These are phyloP conservation scores for Monodelphis domestica DNA, from an alignment of 2,797 vertebrate genomes.

Conservation along the genomic window DNA sequence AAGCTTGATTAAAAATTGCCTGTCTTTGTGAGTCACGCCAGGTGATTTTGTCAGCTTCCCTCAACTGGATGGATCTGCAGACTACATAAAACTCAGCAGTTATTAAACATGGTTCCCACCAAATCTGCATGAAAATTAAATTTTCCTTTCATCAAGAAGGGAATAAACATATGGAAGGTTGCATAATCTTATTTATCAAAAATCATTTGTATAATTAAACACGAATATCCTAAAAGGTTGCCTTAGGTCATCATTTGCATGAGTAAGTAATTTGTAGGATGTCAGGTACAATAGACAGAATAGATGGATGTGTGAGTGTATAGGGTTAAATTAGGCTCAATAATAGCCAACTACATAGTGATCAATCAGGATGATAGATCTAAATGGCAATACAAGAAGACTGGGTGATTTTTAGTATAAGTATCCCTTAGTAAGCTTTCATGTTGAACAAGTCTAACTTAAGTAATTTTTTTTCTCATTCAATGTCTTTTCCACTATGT, in stretches of 20 bases:
- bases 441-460: constrained; percentile 68
- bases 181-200: constrained; percentile 98
- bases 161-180: constrained; percentile 91
- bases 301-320: constrained; percentile 94
- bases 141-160: constrained; percentile 97
- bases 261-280: constrained; percentile 98
- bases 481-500: constrained; percentile 48
- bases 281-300: constrained; percentile 95
- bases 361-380: constrained; percentile 99
- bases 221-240: constrained; percentile 96
- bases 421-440: constrained; percentile 86
- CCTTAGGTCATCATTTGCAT: constrained; percentile 96
- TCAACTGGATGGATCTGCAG: constrained; percentile 82
- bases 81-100: constrained; percentile 91
- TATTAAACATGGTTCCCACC: constrained; percentile 88
- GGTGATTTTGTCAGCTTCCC: constrained; percentile 80
- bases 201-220: constrained; percentile 99
- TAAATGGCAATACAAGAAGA: constrained; percentile 95
- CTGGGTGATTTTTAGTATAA: constrained; percentile 84
- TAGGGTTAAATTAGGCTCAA: constrained; percentile 99
- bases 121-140: constrained; percentile 99
- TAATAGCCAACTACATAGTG: constrained; percentile 96
- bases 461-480: constrained; percentile 54
- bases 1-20: constrained; percentile 69
- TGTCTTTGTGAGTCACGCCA: constrained; percentile 55